A percentile compares a stretch with the other conserved stretches of the same genome.
phyloP scores from a whole-genome alignment of 2,888 invertebrate species.

The Scaptomyza cyrtandrae region DNA sequence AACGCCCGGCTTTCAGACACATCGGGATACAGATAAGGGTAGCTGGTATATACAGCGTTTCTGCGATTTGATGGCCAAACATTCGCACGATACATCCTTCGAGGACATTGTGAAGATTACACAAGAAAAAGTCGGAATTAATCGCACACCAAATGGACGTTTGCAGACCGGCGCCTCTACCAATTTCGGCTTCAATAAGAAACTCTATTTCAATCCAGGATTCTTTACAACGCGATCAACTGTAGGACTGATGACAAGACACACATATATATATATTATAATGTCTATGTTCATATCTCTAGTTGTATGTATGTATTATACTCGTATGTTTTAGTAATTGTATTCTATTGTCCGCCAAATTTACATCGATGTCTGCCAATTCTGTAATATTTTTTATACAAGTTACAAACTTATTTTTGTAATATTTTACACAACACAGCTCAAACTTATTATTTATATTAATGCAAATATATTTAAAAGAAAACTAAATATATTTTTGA shows the following conservation, averaged over 20 bases:
- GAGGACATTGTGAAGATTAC: constrained; percentile 89
- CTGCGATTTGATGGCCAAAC: constrained; percentile 88
- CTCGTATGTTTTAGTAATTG: background rate
- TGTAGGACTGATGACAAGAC: constrained; percentile 14
- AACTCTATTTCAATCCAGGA: constrained; percentile 89
- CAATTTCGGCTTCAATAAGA: constrained; percentile 88
- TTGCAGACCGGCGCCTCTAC: constrained; percentile 88
- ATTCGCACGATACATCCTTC: constrained; percentile 87
- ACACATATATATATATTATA: background rate
- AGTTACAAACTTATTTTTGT: constrained; percentile 21
- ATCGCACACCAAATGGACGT: constrained; percentile 79
- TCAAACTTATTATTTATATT: constrained; percentile 6
- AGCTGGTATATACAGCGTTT: constrained; percentile 90
- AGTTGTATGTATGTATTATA: constrained; percentile 4
- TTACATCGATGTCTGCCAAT: constrained; percentile 28
- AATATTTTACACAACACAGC: constrained; percentile 1
- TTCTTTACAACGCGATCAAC: constrained; percentile 49
- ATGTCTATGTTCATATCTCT: background rate
- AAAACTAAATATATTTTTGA: background rate
- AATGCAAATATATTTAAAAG: constrained; percentile 18
- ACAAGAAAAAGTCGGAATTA: constrained; percentile 85
- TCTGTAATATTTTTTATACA: constrained; percentile 29
- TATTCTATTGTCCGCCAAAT: background rate
- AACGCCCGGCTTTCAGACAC: constrained; percentile 85
- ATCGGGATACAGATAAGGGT: constrained; percentile 86